phyloP scores from a whole-genome alignment of 2,888 invertebrate species.

The Acanthopleura granulata region DNA sequence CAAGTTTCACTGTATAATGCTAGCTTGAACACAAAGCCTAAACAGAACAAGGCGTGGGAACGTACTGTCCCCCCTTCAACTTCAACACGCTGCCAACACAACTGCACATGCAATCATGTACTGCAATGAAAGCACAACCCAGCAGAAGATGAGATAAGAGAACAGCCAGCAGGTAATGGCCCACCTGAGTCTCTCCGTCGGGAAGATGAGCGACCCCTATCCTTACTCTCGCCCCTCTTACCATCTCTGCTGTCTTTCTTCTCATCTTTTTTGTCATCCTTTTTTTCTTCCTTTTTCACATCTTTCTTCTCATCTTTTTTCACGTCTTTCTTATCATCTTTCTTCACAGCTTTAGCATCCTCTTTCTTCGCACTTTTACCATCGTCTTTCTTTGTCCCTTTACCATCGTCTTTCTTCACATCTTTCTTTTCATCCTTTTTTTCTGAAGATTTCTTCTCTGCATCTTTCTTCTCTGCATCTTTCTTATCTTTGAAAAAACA shows the following conservation, averaged over 20 bases:
- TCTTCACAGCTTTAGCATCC: slow-evolving; percentile 9
- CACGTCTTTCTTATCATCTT: slow-evolving; percentile 21
- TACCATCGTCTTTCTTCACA: slow-evolving; percentile 28
- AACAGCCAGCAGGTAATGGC: not conserved
- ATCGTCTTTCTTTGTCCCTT: slow-evolving; percentile 23
- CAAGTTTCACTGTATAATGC: too few species aligned
- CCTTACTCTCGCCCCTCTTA: slow-evolving; percentile 26
- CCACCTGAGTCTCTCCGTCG: slow-evolving; percentile 11
- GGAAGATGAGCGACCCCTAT: slow-evolving; percentile 8
- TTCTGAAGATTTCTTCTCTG: slow-evolving; percentile 45
- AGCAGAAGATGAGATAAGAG: not conserved
- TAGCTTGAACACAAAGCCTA: too few species aligned
- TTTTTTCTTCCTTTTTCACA: slow-evolving; percentile 26
- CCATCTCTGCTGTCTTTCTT: slow-evolving; percentile 19
- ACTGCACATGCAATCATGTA: too few species aligned
- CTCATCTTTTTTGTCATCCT: slow-evolving; percentile 17
- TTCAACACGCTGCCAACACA: too few species aligned
- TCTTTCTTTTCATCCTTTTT: slow-evolving; percentile 47
- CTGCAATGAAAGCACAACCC: too few species aligned
- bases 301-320: slow-evolving; percentile 36
- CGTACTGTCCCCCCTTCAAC: too few species aligned
- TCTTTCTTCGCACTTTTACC: slow-evolving; percentile 27
- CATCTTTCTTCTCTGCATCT: slow-evolving; percentile 22
- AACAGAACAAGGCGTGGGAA: too few species aligned
- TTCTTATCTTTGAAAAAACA: too few species aligned